phyloP scores from a whole-genome alignment of 2,797 vertebrate species.

The Limnodromus scolopaceus region DNA sequence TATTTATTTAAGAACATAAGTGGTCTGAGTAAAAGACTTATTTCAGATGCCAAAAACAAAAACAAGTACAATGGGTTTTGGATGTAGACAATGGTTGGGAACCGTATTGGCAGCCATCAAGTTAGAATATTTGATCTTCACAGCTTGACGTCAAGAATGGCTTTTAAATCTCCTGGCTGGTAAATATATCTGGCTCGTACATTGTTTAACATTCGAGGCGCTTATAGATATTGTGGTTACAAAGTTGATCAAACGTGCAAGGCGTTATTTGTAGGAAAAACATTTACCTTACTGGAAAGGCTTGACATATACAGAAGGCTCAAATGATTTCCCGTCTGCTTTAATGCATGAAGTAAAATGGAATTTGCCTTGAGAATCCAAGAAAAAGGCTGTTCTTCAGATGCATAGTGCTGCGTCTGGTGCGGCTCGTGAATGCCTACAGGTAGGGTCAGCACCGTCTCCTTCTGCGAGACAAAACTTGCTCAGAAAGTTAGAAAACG shows the following conservation, averaged over 20 bases:
- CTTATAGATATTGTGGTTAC: conserved; percentile 68
- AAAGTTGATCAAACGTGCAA: conserved; percentile 47
- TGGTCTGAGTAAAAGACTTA: conserved; percentile 57
- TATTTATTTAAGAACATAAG: conserved; percentile 71
- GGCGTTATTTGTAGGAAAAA: conserved; percentile 61
- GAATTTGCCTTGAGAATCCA: neutral
- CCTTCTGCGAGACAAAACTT: neutral
- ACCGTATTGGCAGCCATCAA: conserved; percentile 59
- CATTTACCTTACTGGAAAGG: conserved; percentile 52
- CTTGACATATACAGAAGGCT: conserved; percentile 23
- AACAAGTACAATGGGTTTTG: conserved; percentile 70
- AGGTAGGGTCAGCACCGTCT: neutral
- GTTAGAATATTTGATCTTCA: conserved; percentile 75
- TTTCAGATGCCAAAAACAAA: conserved; percentile 68
- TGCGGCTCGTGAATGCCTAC: neutral
- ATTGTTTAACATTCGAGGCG: conserved; percentile 53
- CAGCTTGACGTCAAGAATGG: conserved; percentile 76
- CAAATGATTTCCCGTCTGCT: conserved; percentile 49
- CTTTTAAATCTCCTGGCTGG: conserved; percentile 75
- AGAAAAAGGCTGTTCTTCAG: neutral
- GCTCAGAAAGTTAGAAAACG: neutral
- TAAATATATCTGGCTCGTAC: conserved; percentile 67
- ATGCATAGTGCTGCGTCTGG: neutral
- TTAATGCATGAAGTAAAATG: neutral
- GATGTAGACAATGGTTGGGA: conserved; percentile 74